Percentiles rank a stretch among this genome's conserved stretches.
phyloP scores from a whole-genome alignment of 2,888 invertebrate genomes.

The Spatulosminthurus flaviceps region DNA sequence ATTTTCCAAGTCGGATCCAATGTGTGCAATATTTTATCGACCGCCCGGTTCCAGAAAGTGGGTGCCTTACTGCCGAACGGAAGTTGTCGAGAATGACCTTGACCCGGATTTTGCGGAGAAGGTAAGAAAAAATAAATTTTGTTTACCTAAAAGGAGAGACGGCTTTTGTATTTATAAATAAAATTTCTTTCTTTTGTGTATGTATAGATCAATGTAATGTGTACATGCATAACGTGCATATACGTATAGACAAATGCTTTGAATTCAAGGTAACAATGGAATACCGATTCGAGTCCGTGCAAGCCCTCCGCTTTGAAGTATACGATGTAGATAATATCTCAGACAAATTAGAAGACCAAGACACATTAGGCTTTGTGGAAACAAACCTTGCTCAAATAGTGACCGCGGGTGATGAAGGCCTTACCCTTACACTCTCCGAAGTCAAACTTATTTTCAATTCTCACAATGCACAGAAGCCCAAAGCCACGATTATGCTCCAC shows the following conservation, averaged over 20 bases:
- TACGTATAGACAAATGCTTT: no score
- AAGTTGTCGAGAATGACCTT: conserved; percentile 67
- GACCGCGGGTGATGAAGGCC: conserved; percentile 55
- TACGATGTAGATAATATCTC: conserved; percentile 67
- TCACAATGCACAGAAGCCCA: conserved; percentile 45
- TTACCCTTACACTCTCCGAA: conserved; percentile 51
- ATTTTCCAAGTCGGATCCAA: conserved; percentile 71
- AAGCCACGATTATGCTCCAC: conserved; percentile 58
- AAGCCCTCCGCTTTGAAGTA: conserved; percentile 69
- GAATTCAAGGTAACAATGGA: conserved; percentile 58
- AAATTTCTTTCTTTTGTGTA: no score
- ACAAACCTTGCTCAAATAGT: conserved; percentile 59
- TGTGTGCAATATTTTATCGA: conserved; percentile 67
- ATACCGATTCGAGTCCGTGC: conserved; percentile 72
- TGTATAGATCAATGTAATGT: no score
- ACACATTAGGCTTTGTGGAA: conserved; percentile 70
- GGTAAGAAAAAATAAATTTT: conserved; percentile 64
- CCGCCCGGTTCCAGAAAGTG: conserved; percentile 65
- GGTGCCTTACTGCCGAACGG: conserved; percentile 67
- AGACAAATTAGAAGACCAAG: conserved; percentile 65
- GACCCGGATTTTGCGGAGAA: conserved; percentile 70
- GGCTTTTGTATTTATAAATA: no score
- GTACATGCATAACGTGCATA: no score
- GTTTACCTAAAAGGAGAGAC: no score
- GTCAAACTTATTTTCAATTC: conserved; percentile 11